Evolutionary conservation across 2,888 invertebrate species (phyloP), one percentile per base, ranked within the genome.

Genomic region (Dione juno): DNA sequence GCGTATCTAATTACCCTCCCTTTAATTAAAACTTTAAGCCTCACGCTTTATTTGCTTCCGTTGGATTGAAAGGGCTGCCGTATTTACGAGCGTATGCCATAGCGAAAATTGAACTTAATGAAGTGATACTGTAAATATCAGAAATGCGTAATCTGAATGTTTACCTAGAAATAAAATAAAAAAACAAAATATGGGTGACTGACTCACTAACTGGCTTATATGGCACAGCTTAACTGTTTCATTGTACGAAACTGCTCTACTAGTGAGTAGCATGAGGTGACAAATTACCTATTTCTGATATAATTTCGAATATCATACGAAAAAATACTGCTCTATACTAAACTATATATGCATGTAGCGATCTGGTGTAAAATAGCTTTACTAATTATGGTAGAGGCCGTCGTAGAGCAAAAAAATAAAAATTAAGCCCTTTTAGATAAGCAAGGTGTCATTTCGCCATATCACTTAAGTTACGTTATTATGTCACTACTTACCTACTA

Each of bases 1-100:
- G 82, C 91, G 89, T 90, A 80, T 88, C 90, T 90, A 91, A 92
- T 91, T 89, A 91, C 87, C 82, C 78, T 79, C 74, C 84, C 84
- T 90, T 91, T 90, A 90, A 92, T 92, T 91, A 90, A 91, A 92
- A 89, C 81, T 88, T 86, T 82, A 85, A 86, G 80, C 83, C 83
- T 83, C 80, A 84, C 84, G 88, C 85, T 89, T 89, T 89, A 89
- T 90, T 91, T 88, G 87, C 85, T 86, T 84, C 82, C 82, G 80
- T 82, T 79, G 75, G 77, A 79, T 78, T 79, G 75, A 76, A 76
- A 76, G 77, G 79, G 78, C 77, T 74, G 77, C 76, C 64, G 65
- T 76, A 75, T 76, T 75, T 75, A 75, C 74, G 74, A 67, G 67
- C 59, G 67, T 69, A 71, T 69, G 75, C 73, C 63, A 66, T 67